Base-by-base conservation (phyloP, 2,113 vertebrate species). In the Ictidomys tridecemlineatus region DNA sequence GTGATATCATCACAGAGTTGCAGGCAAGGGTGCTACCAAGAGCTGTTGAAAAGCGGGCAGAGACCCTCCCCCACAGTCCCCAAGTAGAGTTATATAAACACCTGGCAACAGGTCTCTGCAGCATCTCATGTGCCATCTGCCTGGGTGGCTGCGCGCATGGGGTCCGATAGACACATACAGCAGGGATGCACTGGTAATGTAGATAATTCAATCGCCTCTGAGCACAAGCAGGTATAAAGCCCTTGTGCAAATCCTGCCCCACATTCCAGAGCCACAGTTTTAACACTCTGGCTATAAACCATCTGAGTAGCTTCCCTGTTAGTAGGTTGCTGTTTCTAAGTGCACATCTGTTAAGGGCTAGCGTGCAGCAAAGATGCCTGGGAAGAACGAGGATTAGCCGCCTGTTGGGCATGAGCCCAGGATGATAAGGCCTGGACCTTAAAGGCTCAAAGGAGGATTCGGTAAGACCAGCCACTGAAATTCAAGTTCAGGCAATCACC, bases 11-110 rank as follows among this genome's bases (percentile, higher is more conserved):
- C 98, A 97, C 89, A 10, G 4, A 22, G 96, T 85, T 95, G 39
- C 91, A 94, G 94, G 91, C 91, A 53, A 77, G 96, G 96, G 97
- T 95, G 91, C 74, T 89, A 96, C 5, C 2, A 70, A 1, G 96
- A 98, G 96, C 93, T 97, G 98, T 98, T 98, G 98, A 96, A 97
- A 98, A 97, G 98, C 0, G 4, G 85, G 96, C 86, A 93, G 96
- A 95, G 95, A 89, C 3, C 58, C 83, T 79, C 2, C 83, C 2
- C 42, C 5, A 34, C 34, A 22, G 61, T 24, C 61, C 61, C 61
- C 32, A 18, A 6, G 24, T 45, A 45, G 85, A 85, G 95, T 32
- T 94, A 96, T 89, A 95, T 96, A 96, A 92, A 98, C 26, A 96
- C 92, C 96, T 56, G 42, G 26, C 26, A 76, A 82, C 93, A 74